Evolutionary conservation across 2,888 invertebrate species (phyloP).

Genomic region (Volucella bombylans): DNA sequence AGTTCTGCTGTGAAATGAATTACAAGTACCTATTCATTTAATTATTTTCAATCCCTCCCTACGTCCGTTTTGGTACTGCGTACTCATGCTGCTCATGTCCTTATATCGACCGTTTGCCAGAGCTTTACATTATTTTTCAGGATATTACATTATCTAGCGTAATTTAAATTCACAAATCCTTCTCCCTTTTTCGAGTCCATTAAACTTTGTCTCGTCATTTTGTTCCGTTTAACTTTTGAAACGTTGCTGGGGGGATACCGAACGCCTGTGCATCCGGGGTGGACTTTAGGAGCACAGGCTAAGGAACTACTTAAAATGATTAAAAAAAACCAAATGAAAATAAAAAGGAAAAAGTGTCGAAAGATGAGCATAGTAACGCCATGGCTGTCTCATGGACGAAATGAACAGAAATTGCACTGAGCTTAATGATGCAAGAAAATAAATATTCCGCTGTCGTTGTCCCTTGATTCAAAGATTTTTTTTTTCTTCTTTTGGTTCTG

Average conservation of each 20-base stretch:
- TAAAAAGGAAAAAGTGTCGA: neutral
- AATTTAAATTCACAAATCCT: conserved; percentile 69
- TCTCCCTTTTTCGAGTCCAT: conserved; percentile 66
- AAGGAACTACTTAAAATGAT: conserved; percentile 66
- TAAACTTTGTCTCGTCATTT: conserved; percentile 46
- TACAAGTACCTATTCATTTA: conserved; percentile 16
- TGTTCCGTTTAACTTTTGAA: conserved; percentile 3
- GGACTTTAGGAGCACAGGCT: conserved; percentile 28
- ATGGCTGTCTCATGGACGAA: neutral
- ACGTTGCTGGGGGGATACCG: neutral
- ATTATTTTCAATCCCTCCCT: neutral
- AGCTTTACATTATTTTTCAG: conserved; percentile 52
- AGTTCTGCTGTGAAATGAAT: neutral
- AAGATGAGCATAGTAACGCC: conserved; percentile 37
- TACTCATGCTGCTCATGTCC: conserved; percentile 37
- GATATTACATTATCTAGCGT: conserved; percentile 65
- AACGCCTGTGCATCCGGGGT: conserved; percentile 43
- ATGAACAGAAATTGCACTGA: conserved; percentile 59
- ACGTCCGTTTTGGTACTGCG: neutral
- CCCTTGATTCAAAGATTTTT: conserved; percentile 11
- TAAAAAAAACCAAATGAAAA: conserved; percentile 37
- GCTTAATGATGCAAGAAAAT: conserved; percentile 68
- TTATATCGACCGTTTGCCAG: conserved; percentile 40
- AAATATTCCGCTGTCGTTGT: conserved; percentile 39
- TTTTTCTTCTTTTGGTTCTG: conserved; percentile 2